Base-by-base conservation (phyloP, 2,113 vertebrate genomes). In the Crocuta crocuta region DNA sequence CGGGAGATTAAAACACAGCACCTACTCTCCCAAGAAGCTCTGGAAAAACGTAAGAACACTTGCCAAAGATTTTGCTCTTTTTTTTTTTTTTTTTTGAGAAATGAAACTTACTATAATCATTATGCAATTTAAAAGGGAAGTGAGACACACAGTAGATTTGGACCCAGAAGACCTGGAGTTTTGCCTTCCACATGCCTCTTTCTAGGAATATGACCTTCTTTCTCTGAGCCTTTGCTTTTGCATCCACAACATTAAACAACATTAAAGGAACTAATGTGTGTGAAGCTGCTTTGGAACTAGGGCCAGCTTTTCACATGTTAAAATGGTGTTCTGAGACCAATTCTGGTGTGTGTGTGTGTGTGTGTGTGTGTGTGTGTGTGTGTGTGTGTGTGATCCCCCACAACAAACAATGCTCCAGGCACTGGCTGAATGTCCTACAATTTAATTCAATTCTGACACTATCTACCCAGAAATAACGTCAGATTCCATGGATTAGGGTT, bases 21-120 rank as follows among this genome's bases (percentile, higher is more conserved):
- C 65, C 92, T 61, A 68, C 65, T 85, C 45, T 48, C 90, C 66
- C 31, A 53, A 91, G 23, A 45, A 50, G 10, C 55, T 82, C 48
- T 50, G 35, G 80, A 39, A 91, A 88, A 88, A 71, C 3, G 7
- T 10, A 85, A 65, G 58, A 79, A 45, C 39, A 0, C 19, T 91
- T 33, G 66, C 88, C 58, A 45, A 76, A 4, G n/a, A 33, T 80
- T 92, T 94, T 87, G 21, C 58, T 85, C n/a, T 96, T 95, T 97
- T 43, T 74, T 43, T 74, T n/a, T 68, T 70, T 71, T 73, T 70
- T 70, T 70, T 43, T 90, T 48, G 4, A 84, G 24, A 97, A 48
- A 0, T 15, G 10, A 89, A 43, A n/a, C 31, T 71, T 35, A 19
- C 79, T 23, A 50, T 1, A 45, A 61, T 89, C 11, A 35, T 68